Evolutionary conservation across 1,140 invertebrate species (phyloP).

Genomic region (Trachymyrmex septentrionalis): DNA sequence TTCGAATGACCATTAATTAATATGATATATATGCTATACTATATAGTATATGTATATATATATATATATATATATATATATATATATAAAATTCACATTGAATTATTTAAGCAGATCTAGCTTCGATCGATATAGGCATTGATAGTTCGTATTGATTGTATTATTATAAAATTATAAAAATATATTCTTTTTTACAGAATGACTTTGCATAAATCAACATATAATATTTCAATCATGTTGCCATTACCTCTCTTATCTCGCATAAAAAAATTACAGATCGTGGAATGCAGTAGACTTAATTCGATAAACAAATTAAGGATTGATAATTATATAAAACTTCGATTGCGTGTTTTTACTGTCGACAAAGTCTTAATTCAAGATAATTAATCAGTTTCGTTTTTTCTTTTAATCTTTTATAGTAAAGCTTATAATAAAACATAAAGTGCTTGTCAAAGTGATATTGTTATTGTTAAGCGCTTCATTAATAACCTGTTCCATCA

Average conservation of each 20-base stretch:
- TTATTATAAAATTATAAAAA: not conserved
- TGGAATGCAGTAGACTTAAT: not conserved
- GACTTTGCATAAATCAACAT: not conserved
- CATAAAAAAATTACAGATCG: not conserved
- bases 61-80: too few species aligned
- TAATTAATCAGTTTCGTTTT: not conserved
- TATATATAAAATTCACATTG: too few species aligned
- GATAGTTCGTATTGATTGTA: too few species aligned
- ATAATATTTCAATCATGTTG: not conserved
- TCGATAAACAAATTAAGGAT: not conserved
- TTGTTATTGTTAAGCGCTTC: slow-evolving; percentile 19
- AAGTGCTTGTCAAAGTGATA: not conserved
- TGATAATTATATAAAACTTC: slow-evolving; percentile 17
- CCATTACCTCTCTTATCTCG: not conserved
- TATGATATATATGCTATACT: too few species aligned
- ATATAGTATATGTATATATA: too few species aligned
- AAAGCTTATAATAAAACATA: not conserved
- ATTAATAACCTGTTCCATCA: slow-evolving; percentile 87
- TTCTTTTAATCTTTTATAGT: not conserved
- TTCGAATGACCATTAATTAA: too few species aligned
- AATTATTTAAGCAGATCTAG: too few species aligned
- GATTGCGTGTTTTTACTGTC: not conserved
- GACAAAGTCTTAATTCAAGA: not conserved
- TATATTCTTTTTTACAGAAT: not conserved
- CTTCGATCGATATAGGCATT: too few species aligned